Base-by-base conservation (phyloP, 2,113 vertebrate genomes). In the Xyrauchen texanus region DNA sequence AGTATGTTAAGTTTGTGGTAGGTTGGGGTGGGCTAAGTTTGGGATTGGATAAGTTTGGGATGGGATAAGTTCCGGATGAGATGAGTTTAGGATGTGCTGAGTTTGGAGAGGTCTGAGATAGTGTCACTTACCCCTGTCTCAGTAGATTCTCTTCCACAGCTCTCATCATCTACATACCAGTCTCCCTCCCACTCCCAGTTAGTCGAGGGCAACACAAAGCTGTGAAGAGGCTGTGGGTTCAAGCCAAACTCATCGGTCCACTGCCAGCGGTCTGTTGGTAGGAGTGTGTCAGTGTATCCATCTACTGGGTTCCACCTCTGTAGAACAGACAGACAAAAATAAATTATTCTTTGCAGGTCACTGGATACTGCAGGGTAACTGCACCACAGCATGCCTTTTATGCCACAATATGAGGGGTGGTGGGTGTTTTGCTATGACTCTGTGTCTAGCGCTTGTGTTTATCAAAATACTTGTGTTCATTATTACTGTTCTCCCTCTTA, bases 151-250 rank as follows among this genome's bases (percentile, higher is more conserved):
- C 96, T 96, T 88, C 94, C 96, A 85, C 97, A 97, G 90, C 92
- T 98, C 88, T 98, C 96, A 87, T 98, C 96, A 87, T 99, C 97
- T 93, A 99, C 96, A 60, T 96, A 97, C 98, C 98, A 99, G 93
- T 98, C 97, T 0, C 96, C 95, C 79, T 99, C 98, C 98, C 98
- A 99, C 85, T 97, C 96, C 98, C 98, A 99, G 89, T 97, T 95
- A 21, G 90, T 90, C 0, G 97, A 97, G 0, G 96, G 96, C 85
- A 97, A 91, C 13, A 86, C 89, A 86, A 99, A 98, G 87, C 94
- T 93, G 73, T 95, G 94, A 3, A 99, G 93, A 0, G 93, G 93
- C 82, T 96, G 96, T 16, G 94, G 92, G 80, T 92, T 95, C 68
- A 95, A 89, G 45, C 98, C 98, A 6, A 91, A 95, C 88, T 97